These are phyloP conservation scores for Lampropteryx suffumata DNA, from an alignment of 2,888 invertebrate genomes.

Conservation along the genomic window DNA sequence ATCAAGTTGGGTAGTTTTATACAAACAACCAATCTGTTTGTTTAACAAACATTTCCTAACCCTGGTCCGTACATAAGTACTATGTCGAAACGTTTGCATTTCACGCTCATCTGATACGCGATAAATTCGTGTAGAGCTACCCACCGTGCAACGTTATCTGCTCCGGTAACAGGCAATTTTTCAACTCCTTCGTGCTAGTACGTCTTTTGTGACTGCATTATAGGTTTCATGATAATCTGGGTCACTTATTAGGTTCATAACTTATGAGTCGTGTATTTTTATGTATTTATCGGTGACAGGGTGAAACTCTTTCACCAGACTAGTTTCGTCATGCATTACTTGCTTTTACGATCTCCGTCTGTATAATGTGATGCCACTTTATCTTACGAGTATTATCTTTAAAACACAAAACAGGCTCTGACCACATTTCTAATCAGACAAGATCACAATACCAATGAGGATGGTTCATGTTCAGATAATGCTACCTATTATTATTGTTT, in stretches of 20 bases:
- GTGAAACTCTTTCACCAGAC: no score
- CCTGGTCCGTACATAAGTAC: slow-evolving; percentile 38
- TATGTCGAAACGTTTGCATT: slow-evolving; percentile 53
- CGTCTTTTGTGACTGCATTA: slow-evolving; percentile 13
- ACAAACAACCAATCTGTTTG: slow-evolving; percentile 38
- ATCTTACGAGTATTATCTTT: no score
- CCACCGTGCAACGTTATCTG: slow-evolving; percentile 29
- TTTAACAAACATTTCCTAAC: slow-evolving; percentile 52
- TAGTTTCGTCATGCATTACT: no score
- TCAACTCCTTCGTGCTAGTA: slow-evolving; percentile 14
- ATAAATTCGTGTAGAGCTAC: slow-evolving; percentile 46
- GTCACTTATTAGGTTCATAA: slow-evolving; percentile 16
- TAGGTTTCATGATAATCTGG: slow-evolving; percentile 18
- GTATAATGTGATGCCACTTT: no score
- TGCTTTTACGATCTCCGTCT: no score
- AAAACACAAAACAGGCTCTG: no score
- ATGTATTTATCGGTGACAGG: no score
- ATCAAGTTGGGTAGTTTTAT: slow-evolving; percentile 32
- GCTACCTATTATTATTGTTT: slow-evolving; percentile 7
- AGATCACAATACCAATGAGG: slow-evolving; percentile 16
- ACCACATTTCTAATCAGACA: no score
- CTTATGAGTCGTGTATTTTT: slow-evolving; percentile 1
- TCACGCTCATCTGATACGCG: slow-evolving; percentile 51
- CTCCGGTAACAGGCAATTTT: slow-evolving; percentile 27
- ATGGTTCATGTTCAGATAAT: slow-evolving; percentile 4